Evolutionary conservation across 2,113 vertebrate species (phyloP).

Genomic region (Archilochus colubris): DNA sequence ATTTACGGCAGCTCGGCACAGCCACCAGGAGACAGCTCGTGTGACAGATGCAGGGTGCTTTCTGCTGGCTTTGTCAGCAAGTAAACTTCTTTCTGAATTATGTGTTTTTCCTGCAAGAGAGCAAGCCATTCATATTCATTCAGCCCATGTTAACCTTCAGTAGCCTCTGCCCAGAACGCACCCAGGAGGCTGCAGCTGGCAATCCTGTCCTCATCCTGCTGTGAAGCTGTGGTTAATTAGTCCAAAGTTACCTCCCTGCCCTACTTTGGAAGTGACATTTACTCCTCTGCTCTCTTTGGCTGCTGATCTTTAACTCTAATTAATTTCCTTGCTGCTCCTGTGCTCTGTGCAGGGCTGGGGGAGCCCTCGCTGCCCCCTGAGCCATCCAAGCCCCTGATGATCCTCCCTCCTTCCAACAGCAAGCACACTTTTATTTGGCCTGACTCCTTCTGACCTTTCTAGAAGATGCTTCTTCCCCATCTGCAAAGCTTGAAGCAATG

Average conservation of each 20-base stretch:
- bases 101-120: not conserved
- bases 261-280: slow-evolving; percentile 56
- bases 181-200: not conserved
- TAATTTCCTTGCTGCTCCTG: not conserved
- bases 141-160: not conserved
- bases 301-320: slow-evolving; percentile 42
- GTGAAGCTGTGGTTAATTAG: not conserved
- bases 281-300: not conserved
- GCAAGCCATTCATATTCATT: rapidly evolving
- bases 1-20: not conserved
- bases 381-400: not conserved
- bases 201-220: not conserved
- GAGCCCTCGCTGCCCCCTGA: not conserved
- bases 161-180: not conserved
- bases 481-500: not conserved
- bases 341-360: not conserved
- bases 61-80: not conserved
- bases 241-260: slow-evolving; percentile 13
- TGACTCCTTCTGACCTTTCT: not conserved
- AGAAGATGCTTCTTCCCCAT: not conserved
- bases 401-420: not conserved
- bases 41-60: slow-evolving; percentile 23
- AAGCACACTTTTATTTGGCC: not conserved
- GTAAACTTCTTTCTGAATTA: not conserved
- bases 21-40: not conserved